Base-by-base conservation (phyloP, 1,140 invertebrate species). In the Hermatobates lingyangjiaoensis region DNA sequence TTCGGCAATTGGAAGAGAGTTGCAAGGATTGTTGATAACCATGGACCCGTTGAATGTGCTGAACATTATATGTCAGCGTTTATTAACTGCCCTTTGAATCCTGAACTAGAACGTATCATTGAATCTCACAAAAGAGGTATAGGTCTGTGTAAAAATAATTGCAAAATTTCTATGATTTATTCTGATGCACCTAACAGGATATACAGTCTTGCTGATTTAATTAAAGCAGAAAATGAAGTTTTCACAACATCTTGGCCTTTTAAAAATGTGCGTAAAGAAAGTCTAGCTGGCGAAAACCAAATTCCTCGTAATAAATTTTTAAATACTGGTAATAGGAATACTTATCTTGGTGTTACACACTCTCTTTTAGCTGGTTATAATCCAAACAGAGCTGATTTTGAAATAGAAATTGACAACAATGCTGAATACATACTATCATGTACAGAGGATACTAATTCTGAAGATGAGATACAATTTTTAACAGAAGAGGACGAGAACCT, bases 331-430 rank as follows among this genome's bases (percentile, higher is more conserved):
- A 46, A 46, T 24, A 46, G 18, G 15, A 20, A 46, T 3, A 24
- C 10, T 27, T 25, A 24, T 7, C 5, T 25, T 14, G 23, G 26
- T 14, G 26, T 27, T 23, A 23, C 40, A 23, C n/a, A 42, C 2
- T 23, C 21, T 26, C 30, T 21, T 20, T 20, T 42, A 2, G 81
- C 81, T 12, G 87, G 87, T 0, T 93, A 92, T 63, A 84, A 85
- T 66, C 74, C 86, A 24, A 80, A 80, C 3, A 69, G 88, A 51
- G 82, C 85, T n/a, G 87, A 92, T 61, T 92, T 93, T 67, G 80
- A 83, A 57, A 66, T 77, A 1, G 87, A 88, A 54, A 83, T 80
- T 65, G 84, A 90, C 63, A 76, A 85, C 54, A 79, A 80, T 59
- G 85, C 86, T 0, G 89, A 92, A 63, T 67, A 74, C 28, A 66